These are phyloP conservation scores for Mycetomoellerius zeteki DNA, from an alignment of 1,140 invertebrate genomes.

Conservation along the genomic window DNA sequence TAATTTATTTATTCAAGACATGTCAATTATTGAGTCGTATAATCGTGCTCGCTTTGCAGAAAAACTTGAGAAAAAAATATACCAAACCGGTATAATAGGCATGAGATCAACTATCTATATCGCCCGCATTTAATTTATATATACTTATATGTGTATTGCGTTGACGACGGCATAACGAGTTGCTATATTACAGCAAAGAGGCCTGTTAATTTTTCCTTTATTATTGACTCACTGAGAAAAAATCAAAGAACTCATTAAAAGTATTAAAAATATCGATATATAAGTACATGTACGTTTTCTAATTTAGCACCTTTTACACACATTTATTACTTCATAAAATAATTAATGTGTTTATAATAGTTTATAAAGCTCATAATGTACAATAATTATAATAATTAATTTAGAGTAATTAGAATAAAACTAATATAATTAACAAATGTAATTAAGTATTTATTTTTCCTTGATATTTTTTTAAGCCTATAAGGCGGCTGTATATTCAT, in stretches of 20 bases:
- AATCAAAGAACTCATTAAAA: not conserved
- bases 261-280: not conserved
- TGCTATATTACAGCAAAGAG: not conserved
- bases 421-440: not conserved
- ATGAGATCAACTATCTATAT: slow-evolving; percentile 6
- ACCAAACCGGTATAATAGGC: slow-evolving; percentile 50
- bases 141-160: not conserved
- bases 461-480: not conserved
- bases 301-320: not conserved
- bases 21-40: slow-evolving; percentile 31
- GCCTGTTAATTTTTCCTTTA: not conserved
- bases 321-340: not conserved
- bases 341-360: not conserved
- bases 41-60: not conserved
- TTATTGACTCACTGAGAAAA: not conserved
- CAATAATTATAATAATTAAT: not conserved
- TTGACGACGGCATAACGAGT: not conserved
- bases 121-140: slow-evolving; percentile 31
- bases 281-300: not conserved
- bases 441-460: not conserved
- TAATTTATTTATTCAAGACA: slow-evolving; percentile 1
- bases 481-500: not conserved
- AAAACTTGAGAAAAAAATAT: slow-evolving; percentile 1
- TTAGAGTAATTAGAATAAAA: not conserved
- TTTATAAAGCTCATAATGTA: not conserved